Evolutionary conservation across 2,888 invertebrate species (phyloP), one percentile per base, ranked within the genome.

Genomic region (Pocota personata): DNA sequence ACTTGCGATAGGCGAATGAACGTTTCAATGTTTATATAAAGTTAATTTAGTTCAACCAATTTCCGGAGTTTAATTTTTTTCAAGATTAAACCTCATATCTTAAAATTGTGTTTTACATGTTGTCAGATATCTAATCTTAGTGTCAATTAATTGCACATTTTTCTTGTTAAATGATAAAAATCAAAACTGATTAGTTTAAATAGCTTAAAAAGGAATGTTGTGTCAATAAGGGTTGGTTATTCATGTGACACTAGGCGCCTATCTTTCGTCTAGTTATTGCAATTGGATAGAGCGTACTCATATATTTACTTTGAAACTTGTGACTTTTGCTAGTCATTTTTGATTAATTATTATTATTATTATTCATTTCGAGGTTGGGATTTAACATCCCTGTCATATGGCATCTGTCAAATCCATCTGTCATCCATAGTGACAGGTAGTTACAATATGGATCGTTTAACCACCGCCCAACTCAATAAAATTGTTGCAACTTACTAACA

Each of bases 131-230:
- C 80, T 80, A 43, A 80, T 80, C 80, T n/a, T 40, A 35, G 58
- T 67, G 73, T 75, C 73, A 67, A 75, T 67, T 75, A 80, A 60
- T 32, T 60, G 75, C 73, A 67, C 40, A 12, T 60, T 43, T 75
- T 75, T 60, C 43, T 66, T 58, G 73, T 73, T 73, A 46, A 60
- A 37, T 12, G 66, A 80, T 80, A 50, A 46, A 14, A 43, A 73
- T 73, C 79, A 43, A 4, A 43, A 32, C 4, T 80, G 73, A 80
- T 80, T 73, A 79, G 30, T 2, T 1, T 55, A 16, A 30, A 55
- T 30, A 30, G 27, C 1, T 27, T 55, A 1, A 5, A n/a, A 12
- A 16, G 12, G n/a, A 52, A 3, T 30, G 10, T 30, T 8, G 30
- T 30, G 30, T 55, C 14, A 30, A 30, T 55, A 30, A 30, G 30